Evolutionary conservation across 2,113 vertebrate species (phyloP), one percentile per base, ranked within the genome.

Genomic region (Hemicordylus capensis): DNA sequence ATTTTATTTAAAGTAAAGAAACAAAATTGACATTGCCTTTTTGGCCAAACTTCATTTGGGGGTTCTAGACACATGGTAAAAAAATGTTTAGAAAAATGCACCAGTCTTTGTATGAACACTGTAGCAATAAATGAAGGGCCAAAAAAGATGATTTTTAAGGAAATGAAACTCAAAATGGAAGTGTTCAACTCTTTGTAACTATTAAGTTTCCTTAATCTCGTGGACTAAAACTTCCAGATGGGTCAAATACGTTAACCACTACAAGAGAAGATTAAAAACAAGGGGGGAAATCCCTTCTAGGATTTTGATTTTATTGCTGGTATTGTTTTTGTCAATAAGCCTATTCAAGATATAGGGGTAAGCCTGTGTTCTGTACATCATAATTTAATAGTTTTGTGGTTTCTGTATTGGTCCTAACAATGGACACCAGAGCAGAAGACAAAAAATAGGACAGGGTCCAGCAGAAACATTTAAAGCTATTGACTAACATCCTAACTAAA

Each of bases 1-100:
- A 48, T 93, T 89, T 93, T 93, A 95, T 95, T 93, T 91, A 90
- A 90, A 91, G 54, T 76, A 54, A 54, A 54, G 51, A 15, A 10
- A 54, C 51, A 54, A 54, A 10, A 54, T 10, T 54, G 91, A 61
- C 58, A 78, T 63, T 70, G 26, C 1, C 9, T 14, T 59, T 78
- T 2, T 83, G 37, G 22, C 54, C 3, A 90, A 91, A 88, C 6
- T 84, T 14, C 64, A 82, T 20, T 85, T 46, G 85, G 64, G 64
- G 83, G 80, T 94, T 92, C 89, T 39, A 76, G 59, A 89, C 83
- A 90, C 48, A 42, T 83, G 79, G 8, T 91, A 89, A 83, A 89
- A 34, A 88, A 93, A 91, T 72, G 83, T 54, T 42, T 8, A 84
- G 56, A 51, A 24, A n/a, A 44, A 92, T 91, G 87, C 75, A 63